Percentiles rank a stretch among this genome's conserved stretches.
Conservation (phyloP, 2,113 vertebrate genomes). For the Dendropsophus ebraccatus region DNA sequence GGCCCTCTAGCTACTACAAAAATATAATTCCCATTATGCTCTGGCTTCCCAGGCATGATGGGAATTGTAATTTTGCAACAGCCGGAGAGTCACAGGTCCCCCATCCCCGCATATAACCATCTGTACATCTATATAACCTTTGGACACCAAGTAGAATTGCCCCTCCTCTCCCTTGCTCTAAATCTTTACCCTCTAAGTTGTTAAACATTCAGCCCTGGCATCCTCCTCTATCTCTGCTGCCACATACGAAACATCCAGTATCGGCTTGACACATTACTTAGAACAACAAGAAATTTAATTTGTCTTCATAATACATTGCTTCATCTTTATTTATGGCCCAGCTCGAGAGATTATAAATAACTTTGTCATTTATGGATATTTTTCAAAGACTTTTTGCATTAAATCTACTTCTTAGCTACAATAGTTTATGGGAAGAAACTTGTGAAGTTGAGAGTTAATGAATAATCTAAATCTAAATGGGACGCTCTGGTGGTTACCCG, state of each 20-base stretch:
- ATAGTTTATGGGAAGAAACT: not conserved
- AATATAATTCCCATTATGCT: too few species aligned
- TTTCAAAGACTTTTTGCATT: slow-evolving; percentile 43
- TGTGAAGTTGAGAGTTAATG: not conserved
- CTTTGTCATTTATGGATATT: slow-evolving; percentile 38
- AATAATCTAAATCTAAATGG: not conserved
- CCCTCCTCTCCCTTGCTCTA: not conserved
- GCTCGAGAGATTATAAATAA: slow-evolving; percentile 26
- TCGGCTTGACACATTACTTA: slow-evolving; percentile 14
- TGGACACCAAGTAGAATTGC: not conserved
- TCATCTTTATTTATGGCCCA: slow-evolving; percentile 27
- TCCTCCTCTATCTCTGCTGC: not conserved
- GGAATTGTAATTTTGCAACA: too few species aligned
- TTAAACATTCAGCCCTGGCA: not conserved
- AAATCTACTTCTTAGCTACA: slow-evolving; percentile 22
- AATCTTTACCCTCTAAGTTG: not conserved
- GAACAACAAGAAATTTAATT: slow-evolving; percentile 21
- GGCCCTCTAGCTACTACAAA: too few species aligned
- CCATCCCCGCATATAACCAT: too few species aligned
- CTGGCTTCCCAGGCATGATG: too few species aligned
- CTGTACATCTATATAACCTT: not conserved
- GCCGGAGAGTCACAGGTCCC: too few species aligned
- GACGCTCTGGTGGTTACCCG: not conserved
- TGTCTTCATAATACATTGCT: slow-evolving; percentile 30
- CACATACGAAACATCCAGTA: not conserved